Base-by-base conservation (phyloP, 2,888 invertebrate genomes). In the Pterostichus madidus region DNA sequence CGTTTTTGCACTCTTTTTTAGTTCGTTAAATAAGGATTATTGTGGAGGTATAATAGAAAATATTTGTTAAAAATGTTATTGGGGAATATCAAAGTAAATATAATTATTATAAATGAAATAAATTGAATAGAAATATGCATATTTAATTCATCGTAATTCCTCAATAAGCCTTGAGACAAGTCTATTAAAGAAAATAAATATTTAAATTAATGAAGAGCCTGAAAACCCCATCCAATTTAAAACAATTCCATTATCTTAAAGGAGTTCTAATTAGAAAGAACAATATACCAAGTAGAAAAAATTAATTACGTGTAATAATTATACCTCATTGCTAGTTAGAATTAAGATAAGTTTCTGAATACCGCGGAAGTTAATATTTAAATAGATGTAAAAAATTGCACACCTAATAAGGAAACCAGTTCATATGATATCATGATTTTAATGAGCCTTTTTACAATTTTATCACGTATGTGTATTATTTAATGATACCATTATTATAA, bases 401-500 rank as follows among this genome's bases (percentile, higher is more conserved):
- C 64, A 64, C 35, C 64, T 64, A 64, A 64, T 64, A 64, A 64
- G 64, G 64, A 64, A 64, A 10, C 32, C 35, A 13, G 64, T 31
- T n/a, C 13, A 64, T 64, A 32, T 71, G 68, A 71, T 71, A 71
- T 44, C 44, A 17, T 44, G 44, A 17, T 44, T 44, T 39, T 71
- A 71, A 71, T 71, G 68, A 71, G 68, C 39, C 13, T 15, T 39
- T 39, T 31, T 71, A 17, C 68, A 71, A 71, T 71, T 71, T 39
- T 44, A 71, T 39, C 68, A 71, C 68, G 68, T 71, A 71, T 71
- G 13, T 15, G 44, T 44, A 71, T 44, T 5, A 15, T 17, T 71
- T 71, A 71, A 71, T 44, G 39, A 71, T 71, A 44, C 44, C 68
- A 71, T 71, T 71, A 71, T 71, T 71, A 44, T 71, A 39, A 39